Conservation (phyloP, 2,888 invertebrate species). For the Teinopalpus imperialis region DNA sequence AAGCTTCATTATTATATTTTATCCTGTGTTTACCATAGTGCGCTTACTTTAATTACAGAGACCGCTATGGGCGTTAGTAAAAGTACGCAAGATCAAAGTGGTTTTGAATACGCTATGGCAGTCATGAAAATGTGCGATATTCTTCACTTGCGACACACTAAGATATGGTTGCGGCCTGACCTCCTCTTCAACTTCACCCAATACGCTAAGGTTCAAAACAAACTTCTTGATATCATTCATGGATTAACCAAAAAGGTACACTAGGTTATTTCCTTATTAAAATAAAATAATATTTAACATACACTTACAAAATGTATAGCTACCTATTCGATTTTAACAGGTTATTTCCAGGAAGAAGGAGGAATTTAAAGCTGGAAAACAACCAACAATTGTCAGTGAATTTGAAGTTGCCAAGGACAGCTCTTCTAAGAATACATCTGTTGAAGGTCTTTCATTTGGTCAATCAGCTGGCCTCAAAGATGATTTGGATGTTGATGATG, state of each 20-base stretch:
- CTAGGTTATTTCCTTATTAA: no score
- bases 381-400: constrained; percentile 53
- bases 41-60: constrained; percentile 83
- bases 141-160: constrained; percentile 90
- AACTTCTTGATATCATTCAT: constrained; percentile 88
- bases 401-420: constrained; percentile 38
- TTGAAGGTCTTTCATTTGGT: constrained; percentile 87
- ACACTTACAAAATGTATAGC: no score
- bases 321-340: constrained; percentile 50
- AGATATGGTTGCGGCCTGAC: constrained; percentile 89
- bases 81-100: constrained; percentile 89
- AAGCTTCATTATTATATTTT: no score
- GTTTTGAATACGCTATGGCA: constrained; percentile 92
- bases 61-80: constrained; percentile 95
- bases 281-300: no score
- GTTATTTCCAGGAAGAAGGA: constrained; percentile 88
- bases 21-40: no score
- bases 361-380: constrained; percentile 85
- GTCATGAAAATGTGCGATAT: constrained; percentile 96
- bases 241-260: constrained; percentile 89
- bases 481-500: constrained; percentile 91
- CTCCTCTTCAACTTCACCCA: constrained; percentile 89
- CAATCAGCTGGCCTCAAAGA: constrained; percentile 88
- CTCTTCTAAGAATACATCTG: constrained; percentile 58
- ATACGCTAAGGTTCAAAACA: constrained; percentile 88